Evolutionary conservation across 2,113 vertebrate species (phyloP).

Genomic region (Stigmatopora argus): DNA sequence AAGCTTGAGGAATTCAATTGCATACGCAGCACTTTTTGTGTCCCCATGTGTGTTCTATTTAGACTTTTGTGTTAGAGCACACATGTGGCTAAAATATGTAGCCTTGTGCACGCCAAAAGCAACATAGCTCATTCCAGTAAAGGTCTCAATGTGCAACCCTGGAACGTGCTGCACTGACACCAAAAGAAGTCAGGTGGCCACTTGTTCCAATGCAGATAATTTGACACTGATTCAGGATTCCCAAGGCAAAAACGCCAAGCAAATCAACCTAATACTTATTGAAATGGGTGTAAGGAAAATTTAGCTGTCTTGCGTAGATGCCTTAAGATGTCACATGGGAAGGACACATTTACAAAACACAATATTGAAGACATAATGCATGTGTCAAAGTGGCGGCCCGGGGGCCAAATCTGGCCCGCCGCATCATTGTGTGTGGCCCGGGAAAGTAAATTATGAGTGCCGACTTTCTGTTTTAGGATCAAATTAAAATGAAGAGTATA

Average conservation of each 20-base stretch:
- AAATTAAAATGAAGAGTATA: too few species aligned
- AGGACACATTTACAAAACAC: neutral
- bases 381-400: too few species aligned
- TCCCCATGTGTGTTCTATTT: slow-evolving; percentile 74
- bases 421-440: too few species aligned
- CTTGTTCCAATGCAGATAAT: slow-evolving; percentile 45
- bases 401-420: too few species aligned
- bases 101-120: slow-evolving; percentile 62
- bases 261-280: slow-evolving; percentile 7
- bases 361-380: neutral
- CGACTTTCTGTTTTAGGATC: too few species aligned
- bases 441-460: too few species aligned
- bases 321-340: neutral
- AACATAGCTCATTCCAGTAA: slow-evolving; percentile 61
- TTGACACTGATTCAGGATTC: slow-evolving; percentile 20
- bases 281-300: neutral
- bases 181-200: slow-evolving; percentile 54
- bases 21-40: slow-evolving; percentile 66
- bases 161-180: slow-evolving; percentile 55
- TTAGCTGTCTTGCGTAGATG: neutral
- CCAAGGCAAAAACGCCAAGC: neutral
- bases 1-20: slow-evolving; percentile 65
- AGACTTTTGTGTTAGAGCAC: slow-evolving; percentile 57
- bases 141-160: slow-evolving; percentile 44
- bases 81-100: slow-evolving; percentile 75